Conservation (phyloP, 2,888 invertebrate species). For the Clistopyga incitator region DNA sequence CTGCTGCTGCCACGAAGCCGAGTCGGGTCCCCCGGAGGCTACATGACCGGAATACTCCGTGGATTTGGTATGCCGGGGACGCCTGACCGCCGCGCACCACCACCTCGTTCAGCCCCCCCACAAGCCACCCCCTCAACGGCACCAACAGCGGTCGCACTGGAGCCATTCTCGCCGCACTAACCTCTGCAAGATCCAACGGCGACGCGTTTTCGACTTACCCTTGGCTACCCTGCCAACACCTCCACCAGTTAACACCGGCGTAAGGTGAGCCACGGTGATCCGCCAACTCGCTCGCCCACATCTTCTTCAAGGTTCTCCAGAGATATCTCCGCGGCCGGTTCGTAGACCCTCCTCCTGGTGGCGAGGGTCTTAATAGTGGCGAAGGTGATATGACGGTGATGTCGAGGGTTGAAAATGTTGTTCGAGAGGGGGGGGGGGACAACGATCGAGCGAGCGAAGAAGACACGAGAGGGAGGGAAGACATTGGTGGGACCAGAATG, state of each 20-base stretch:
- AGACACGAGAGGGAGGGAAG: constrained; percentile 17
- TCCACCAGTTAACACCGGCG: constrained; percentile 78
- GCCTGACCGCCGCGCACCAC: constrained; percentile 80
- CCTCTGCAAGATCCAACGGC: constrained; percentile 50
- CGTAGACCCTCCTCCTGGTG: neutral
- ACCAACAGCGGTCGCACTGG: constrained; percentile 43
- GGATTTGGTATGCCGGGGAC: constrained; percentile 83
- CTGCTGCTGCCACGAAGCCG: constrained; percentile 55
- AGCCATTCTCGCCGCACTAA: constrained; percentile 48
- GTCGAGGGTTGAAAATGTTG: constrained; percentile 17
- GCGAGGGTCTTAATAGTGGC: constrained; percentile 24
- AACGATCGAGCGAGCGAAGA: constrained; percentile 36
- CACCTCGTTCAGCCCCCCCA: constrained; percentile 53
- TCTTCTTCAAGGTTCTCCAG: constrained; percentile 10
- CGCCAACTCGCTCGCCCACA: neutral
- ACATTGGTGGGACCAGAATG: constrained; percentile 48
- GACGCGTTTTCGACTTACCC: constrained; percentile 45
- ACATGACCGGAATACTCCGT: constrained; percentile 84
- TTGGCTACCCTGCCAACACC: constrained; percentile 65
- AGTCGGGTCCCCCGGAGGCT: constrained; percentile 74
- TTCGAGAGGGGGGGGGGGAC: constrained; percentile 30
- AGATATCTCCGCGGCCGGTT: constrained; percentile 7
- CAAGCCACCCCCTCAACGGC: constrained; percentile 50
- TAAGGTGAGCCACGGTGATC: constrained; percentile 33
- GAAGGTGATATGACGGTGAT: constrained; percentile 8